These are phyloP conservation scores for Euglossa dilemma DNA, from an alignment of 1,140 invertebrate species.

Conservation along the genomic window DNA sequence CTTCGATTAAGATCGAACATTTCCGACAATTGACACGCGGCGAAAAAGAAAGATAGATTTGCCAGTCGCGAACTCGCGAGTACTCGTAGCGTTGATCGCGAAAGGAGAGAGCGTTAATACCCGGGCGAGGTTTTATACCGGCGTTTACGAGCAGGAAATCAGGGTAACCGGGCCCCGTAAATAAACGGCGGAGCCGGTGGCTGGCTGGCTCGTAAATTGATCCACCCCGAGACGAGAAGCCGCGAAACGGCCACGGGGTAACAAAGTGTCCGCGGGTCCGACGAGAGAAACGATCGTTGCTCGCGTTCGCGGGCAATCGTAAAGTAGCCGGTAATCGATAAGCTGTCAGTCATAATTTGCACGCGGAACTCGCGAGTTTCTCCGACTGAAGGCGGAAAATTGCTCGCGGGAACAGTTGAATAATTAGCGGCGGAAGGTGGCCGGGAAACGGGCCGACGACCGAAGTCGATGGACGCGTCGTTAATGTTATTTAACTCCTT, in stretches of 20 bases:
- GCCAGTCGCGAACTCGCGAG: background rate
- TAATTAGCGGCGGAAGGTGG: background rate
- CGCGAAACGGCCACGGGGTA: background rate
- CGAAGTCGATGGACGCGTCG: background rate
- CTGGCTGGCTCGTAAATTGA: background rate
- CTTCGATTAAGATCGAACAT: too few relatives aligned
- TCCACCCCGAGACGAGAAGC: background rate
- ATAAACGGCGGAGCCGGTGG: background rate
- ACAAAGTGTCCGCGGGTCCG: background rate
- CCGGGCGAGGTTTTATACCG: background rate
- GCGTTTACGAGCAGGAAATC: constrained; percentile 1
- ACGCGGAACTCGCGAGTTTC: too few relatives aligned
- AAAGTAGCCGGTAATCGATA: background rate
- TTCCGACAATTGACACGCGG: too few relatives aligned
- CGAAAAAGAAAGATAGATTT: background rate
- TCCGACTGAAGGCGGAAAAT: background rate
- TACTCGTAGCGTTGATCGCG: background rate
- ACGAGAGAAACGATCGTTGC: background rate
- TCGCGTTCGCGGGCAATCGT: background rate
- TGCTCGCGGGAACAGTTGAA: background rate
- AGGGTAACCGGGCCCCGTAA: background rate
- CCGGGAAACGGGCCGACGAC: too few relatives aligned
- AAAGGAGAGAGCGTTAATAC: background rate
- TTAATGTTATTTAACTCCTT: constrained; percentile 31
- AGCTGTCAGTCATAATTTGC: background rate